Evolutionary conservation across 92 coral and sea anemone genomes (phyloP).

Genomic region (Phenganax marumi): DNA sequence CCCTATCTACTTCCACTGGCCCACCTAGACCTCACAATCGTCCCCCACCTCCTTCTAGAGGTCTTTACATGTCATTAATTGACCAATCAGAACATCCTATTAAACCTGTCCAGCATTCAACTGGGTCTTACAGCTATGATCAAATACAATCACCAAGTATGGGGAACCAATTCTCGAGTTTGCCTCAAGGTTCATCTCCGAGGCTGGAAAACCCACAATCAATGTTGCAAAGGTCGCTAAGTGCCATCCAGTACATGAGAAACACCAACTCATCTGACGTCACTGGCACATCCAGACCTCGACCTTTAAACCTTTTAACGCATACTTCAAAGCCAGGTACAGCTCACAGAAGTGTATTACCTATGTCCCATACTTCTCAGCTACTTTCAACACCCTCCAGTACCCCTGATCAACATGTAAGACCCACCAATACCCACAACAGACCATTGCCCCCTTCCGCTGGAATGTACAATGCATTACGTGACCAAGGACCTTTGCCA

Average conservation of each 20-base stretch:
- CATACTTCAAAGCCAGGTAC: background rate
- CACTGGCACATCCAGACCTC: background rate
- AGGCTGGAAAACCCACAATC: background rate
- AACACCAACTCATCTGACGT: background rate
- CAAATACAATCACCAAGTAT: background rate
- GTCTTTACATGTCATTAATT: conserved; percentile 68
- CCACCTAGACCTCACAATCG: conserved; percentile 44
- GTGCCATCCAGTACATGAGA: background rate
- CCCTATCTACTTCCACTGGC: background rate
- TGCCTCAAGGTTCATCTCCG: background rate
- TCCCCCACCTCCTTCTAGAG: conserved; percentile 92
- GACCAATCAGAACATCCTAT: conserved; percentile 73
- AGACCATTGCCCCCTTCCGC: conserved; percentile 38
- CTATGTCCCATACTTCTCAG: background rate
- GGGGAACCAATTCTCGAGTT: background rate
- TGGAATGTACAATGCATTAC: background rate
- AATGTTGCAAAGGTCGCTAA: conserved; percentile 5
- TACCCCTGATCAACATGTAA: background rate
- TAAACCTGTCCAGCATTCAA: conserved; percentile 66
- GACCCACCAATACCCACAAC: background rate
- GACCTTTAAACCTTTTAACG: background rate
- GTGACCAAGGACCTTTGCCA: conserved; percentile 15
- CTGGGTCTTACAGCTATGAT: conserved; percentile 14
- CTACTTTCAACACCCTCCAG: background rate
- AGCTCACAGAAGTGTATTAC: background rate